These are phyloP conservation scores for Melinaea menophilus DNA, from an alignment of 2,888 invertebrate genomes.

Conservation along the genomic window DNA sequence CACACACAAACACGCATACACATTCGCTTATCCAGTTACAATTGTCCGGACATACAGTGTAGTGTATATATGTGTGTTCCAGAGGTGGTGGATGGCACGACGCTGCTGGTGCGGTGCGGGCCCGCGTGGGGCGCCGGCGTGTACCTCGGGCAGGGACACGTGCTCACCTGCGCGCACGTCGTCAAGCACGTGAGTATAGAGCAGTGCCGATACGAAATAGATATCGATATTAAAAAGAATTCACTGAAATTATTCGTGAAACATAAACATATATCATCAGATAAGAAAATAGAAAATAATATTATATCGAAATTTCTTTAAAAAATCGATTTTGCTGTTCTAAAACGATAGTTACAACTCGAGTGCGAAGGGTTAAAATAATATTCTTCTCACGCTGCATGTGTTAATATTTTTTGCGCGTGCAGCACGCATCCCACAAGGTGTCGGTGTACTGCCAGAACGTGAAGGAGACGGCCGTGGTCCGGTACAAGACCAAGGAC, in stretches of 20 bases:
- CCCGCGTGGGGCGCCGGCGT: slow-evolving; percentile 79
- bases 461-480: slow-evolving; percentile 61
- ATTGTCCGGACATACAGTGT: no score
- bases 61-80: slow-evolving; percentile 20
- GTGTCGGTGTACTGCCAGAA: slow-evolving; percentile 63
- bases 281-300: no score
- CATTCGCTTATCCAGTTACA: neutral
- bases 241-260: neutral
- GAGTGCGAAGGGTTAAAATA: no score
- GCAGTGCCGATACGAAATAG: neutral
- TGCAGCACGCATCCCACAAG: slow-evolving; percentile 58
- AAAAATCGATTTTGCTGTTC: no score
- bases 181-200: slow-evolving; percentile 42
- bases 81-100: slow-evolving; percentile 66
- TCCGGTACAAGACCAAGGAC: slow-evolving; percentile 67
- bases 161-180: slow-evolving; percentile 81
- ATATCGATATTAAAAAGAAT: no score
- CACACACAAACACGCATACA: no score
- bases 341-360: no score
- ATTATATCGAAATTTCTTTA: no score
- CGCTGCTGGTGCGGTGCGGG: slow-evolving; percentile 78
- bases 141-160: slow-evolving; percentile 72
- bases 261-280: neutral
- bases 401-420: no score
- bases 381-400: no score